Evolutionary conservation across 1,140 invertebrate genomes (phyloP), one percentile per base, ranked within the genome.

Genomic region (Cydia strobilella): DNA sequence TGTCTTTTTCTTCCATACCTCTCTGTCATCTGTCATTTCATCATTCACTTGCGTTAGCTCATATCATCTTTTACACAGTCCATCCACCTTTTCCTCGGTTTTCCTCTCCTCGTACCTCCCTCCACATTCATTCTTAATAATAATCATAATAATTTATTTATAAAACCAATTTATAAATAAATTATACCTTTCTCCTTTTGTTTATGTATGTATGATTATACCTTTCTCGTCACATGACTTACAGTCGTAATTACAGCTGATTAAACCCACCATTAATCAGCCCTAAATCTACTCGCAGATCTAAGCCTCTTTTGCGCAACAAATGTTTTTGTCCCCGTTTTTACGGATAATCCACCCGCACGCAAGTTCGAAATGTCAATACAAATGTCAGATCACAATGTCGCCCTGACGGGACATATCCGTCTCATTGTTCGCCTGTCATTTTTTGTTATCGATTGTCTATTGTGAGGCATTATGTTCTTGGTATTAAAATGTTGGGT

Each of bases 301-400:
- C 20, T 59, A 59, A 59, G 20, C 54, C 20, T n/a, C 48, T 59
- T 59, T 59, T 59, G 20, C 54, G 23, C 54, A 59, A 59, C 54
- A 54, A n/a, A 59, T 59, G 54, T 59, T 59, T 59, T 59, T 23
- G 20, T 59, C 20, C n/a, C 48, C 15, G 18, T 23, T 59, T 18
- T 12, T 3, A 23, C 54, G n/a, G 15, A 59, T 23, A 23, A 69
- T 69, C 65, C 65, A 27, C 65, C 65, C 65, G 65, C 65, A 69
- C 31, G 63, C 65, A 69, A 18, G 63, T 12, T 35, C 63, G 35
- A 69, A 69, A 69, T 69, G 65, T 69, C 65, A 69, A 69, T 69
- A 69, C 35, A 69, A 69, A 69, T 69, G 65, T 69, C 27, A 69
- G n/a, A 69, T 69, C 31, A 69, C 65, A 69, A 69, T 69, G 65